A percentile compares a stretch with the other conserved stretches of the same genome.
phyloP scores from a whole-genome alignment of 1,140 invertebrate genomes.

The Drosophila virilis region DNA sequence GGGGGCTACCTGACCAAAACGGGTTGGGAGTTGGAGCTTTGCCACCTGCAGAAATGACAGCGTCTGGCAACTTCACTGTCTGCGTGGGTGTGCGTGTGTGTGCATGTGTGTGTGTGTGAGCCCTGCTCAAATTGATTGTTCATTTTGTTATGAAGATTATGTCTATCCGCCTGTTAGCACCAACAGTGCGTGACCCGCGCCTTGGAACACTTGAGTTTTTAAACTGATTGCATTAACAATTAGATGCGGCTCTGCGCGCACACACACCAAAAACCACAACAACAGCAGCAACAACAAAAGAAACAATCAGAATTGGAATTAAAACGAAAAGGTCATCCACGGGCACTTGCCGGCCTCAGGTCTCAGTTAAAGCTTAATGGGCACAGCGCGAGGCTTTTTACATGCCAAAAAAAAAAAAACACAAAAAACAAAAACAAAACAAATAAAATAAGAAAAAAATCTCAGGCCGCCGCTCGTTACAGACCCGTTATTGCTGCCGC shows the following conservation, averaged over 20 bases:
- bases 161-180: conserved; percentile 51
- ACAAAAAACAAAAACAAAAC: conserved; percentile 32
- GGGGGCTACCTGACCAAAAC: conserved; percentile 47
- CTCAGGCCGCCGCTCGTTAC: conserved; percentile 38
- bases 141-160: conserved; percentile 51
- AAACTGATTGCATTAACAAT: conserved; percentile 62
- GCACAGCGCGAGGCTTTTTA: conserved; percentile 57
- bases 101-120: conserved; percentile 23
- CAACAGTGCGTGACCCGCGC: conserved; percentile 51
- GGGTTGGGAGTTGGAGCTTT: conserved; percentile 40
- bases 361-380: conserved; percentile 65
- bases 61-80: conserved; percentile 39
- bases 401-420: conserved; percentile 46
- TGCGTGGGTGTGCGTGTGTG: conserved; percentile 34
- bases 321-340: conserved; percentile 73
- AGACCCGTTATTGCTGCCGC: conserved; percentile 39
- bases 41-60: conserved; percentile 46
- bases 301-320: conserved; percentile 62
- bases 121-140: conserved; percentile 60
- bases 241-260: conserved; percentile 60
- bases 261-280: conserved; percentile 34
- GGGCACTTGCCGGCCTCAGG: conserved; percentile 64
- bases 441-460: conserved; percentile 37
- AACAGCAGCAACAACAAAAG: conserved; percentile 37
- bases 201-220: conserved; percentile 44